phyloP scores from a whole-genome alignment of 2,797 vertebrate species.

The Eulemur mongoz region DNA sequence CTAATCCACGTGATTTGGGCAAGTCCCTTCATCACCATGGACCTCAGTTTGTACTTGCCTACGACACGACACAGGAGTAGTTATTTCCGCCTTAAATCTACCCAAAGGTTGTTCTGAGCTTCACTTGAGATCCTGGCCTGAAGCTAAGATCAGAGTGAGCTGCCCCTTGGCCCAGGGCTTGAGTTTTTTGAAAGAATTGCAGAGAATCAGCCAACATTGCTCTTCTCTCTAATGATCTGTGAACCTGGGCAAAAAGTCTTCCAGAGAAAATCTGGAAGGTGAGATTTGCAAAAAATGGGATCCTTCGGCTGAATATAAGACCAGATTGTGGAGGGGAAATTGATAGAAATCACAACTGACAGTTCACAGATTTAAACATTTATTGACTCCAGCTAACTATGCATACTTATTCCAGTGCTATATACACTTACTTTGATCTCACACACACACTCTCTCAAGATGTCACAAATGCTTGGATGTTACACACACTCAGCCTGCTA shows the following conservation, averaged over 20 bases:
- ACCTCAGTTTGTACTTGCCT: not conserved
- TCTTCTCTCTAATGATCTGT: not conserved
- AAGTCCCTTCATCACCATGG: not conserved
- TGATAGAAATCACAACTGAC: conserved; percentile 78
- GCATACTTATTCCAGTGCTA: conserved; percentile 74
- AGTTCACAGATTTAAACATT: conserved; percentile 81
- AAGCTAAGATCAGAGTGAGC: not conserved
- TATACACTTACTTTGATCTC: conserved; percentile 77
- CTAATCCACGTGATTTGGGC: not conserved
- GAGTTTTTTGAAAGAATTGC: not conserved
- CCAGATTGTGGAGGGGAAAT: conserved; percentile 69
- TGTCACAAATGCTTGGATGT: conserved; percentile 78
- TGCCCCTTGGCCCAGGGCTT: not conserved
- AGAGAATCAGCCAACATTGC: not conserved
- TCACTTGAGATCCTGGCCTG: not conserved
- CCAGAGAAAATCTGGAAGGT: not conserved
- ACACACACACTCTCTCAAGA: conserved; percentile 68
- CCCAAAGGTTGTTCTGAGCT: not conserved
- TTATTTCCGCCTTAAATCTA: not conserved
- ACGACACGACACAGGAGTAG: not conserved
- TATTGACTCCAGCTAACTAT: conserved; percentile 77
- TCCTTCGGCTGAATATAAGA: conserved; percentile 40
- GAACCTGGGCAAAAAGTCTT: not conserved
- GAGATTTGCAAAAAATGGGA: conserved; percentile 49
- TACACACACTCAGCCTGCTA: conserved; percentile 74